These are phyloP conservation scores for Leptobrachium ailaonicum DNA, from an alignment of 2,113 vertebrate species.

Conservation along the genomic window DNA sequence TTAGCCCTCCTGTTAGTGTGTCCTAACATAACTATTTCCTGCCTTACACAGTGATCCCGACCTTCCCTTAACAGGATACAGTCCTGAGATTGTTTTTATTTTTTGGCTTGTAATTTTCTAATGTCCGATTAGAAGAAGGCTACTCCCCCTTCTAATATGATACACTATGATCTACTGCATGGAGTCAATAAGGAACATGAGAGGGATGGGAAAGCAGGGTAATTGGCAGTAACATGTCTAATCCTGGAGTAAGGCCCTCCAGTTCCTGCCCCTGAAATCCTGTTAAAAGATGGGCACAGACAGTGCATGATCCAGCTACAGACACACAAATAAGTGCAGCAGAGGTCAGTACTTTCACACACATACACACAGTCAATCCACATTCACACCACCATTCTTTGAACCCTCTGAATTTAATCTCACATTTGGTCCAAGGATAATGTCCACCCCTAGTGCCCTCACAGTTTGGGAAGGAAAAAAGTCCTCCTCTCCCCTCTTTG, in stretches of 20 bases:
- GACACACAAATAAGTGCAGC: constrained; percentile 35
- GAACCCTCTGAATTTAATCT: constrained; percentile 7
- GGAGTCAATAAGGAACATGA: too few relatives aligned
- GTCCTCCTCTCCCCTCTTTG: neutral
- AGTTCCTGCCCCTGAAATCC: neutral
- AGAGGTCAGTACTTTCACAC: neutral
- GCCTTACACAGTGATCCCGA: neutral
- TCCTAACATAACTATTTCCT: neutral
- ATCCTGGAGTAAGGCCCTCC: neutral
- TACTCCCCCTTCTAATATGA: too few relatives aligned
- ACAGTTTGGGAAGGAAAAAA: neutral
- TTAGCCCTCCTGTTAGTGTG: neutral
- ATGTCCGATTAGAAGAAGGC: too few relatives aligned
- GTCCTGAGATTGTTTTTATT: constrained; percentile 27
- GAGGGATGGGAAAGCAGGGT: neutral
- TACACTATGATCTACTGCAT: too few relatives aligned
- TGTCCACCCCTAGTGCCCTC: constrained; percentile 4
- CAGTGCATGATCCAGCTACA: constrained; percentile 18
- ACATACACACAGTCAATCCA: neutral
- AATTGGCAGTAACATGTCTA: neutral
- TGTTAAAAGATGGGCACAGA: neutral
- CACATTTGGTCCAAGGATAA: constrained; percentile 31
- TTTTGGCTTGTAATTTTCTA: neutral
- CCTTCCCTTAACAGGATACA: constrained; percentile 7
- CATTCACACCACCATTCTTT: neutral